These are phyloP conservation scores for Colaptes auratus DNA, from an alignment of 2,113 vertebrate species.

Conservation along the genomic window DNA sequence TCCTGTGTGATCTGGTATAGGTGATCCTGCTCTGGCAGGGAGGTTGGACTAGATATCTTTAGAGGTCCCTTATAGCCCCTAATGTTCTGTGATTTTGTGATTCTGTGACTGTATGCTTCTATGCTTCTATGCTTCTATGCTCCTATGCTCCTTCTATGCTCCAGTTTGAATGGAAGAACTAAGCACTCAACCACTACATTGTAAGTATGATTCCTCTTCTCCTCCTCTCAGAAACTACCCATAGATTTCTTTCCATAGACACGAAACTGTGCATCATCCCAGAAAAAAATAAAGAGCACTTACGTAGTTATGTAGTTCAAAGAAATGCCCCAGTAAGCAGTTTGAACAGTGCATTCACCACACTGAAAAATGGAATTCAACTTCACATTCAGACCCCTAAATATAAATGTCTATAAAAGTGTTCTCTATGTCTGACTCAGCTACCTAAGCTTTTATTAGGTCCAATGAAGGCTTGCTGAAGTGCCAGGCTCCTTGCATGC, in stretches of 20 bases:
- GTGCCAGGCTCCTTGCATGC: not conserved
- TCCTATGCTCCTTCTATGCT: not conserved
- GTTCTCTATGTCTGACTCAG: not conserved
- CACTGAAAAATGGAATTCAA: not conserved
- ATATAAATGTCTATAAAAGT: not conserved
- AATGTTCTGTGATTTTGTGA: too few species aligned
- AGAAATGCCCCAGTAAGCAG: not conserved
- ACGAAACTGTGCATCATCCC: not conserved
- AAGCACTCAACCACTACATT: not conserved
- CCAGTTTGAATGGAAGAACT: not conserved
- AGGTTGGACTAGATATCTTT: too few species aligned
- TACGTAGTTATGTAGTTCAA: not conserved
- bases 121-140: too few species aligned
- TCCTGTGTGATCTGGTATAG: too few species aligned
- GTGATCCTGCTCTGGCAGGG: too few species aligned
- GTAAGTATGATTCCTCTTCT: not conserved
- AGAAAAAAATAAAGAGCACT: not conserved
- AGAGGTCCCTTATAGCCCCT: too few species aligned
- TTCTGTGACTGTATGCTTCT: not conserved
- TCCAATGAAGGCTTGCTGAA: not conserved
- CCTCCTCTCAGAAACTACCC: accelerated
- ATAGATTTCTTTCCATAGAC: not conserved
- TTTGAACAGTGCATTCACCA: not conserved
- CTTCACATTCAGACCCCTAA: not conserved
- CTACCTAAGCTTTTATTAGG: not conserved